Percentiles rank a stretch among this genome's conserved stretches.
Conservation (phyloP, 2,113 vertebrate genomes). For the Nesogale talazaci region DNA sequence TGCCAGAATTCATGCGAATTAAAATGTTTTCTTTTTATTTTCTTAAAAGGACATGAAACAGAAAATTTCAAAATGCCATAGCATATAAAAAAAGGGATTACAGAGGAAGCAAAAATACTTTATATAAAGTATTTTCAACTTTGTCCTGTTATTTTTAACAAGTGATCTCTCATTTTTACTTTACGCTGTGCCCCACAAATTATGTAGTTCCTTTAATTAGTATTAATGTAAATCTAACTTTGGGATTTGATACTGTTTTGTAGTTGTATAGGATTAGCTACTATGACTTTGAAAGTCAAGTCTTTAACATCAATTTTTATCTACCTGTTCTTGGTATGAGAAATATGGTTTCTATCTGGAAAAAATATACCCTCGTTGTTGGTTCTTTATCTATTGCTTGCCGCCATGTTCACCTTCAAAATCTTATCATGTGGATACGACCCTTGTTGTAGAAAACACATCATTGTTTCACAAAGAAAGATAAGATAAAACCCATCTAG, state of each 20-base stretch:
- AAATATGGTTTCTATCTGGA: neutral
- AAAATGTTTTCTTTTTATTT: neutral
- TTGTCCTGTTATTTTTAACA: neutral
- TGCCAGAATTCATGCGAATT: conserved; percentile 8
- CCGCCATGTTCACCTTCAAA: neutral
- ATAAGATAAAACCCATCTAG: neutral
- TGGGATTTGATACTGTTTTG: neutral
- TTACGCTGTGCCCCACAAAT: neutral
- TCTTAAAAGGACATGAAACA: neutral
- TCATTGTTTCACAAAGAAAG: neutral
- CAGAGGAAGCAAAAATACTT: neutral
- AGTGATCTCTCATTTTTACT: neutral
- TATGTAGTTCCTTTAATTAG: too few relatives aligned
- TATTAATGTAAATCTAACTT: neutral
- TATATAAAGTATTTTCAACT: neutral
- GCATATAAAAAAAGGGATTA: neutral
- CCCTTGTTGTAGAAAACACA: neutral
- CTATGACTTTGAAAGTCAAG: neutral
- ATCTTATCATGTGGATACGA: neutral
- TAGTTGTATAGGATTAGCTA: neutral
- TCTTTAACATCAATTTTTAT: neutral
- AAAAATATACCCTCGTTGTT: neutral
- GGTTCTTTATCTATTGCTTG: neutral
- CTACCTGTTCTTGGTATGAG: neutral
- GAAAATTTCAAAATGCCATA: neutral